Percentiles rank a stretch among this genome's conserved stretches.
Evolutionary conservation across 2,888 invertebrate genomes (phyloP).

Genomic region (Vannuccia rotundouncinata): DNA sequence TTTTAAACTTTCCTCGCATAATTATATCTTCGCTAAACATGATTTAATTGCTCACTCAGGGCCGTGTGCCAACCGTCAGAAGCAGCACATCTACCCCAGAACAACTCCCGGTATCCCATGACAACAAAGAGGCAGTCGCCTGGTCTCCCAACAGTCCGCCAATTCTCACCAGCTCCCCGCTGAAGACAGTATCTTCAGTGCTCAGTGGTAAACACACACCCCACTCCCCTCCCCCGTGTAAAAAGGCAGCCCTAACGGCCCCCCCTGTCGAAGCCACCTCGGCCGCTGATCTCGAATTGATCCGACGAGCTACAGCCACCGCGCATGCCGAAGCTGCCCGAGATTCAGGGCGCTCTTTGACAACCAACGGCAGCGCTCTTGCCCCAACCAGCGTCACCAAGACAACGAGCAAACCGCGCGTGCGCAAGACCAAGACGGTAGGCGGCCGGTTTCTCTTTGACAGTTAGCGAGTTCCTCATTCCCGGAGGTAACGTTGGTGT

Average conservation of each 20-base stretch:
- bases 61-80: not conserved
- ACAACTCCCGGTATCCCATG: too few species aligned
- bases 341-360: not conserved
- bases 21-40: too few species aligned
- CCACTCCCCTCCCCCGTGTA: not conserved
- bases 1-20: too few species aligned
- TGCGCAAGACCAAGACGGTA: not conserved
- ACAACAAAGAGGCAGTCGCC: too few species aligned
- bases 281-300: not conserved
- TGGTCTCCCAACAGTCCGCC: too few species aligned
- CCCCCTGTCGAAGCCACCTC: not conserved
- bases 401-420: not conserved
- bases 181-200: not conserved
- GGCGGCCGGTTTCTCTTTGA: too few species aligned
- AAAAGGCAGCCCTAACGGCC: not conserved
- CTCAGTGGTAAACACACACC: not conserved
- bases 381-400: not conserved
- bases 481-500: too few species aligned
- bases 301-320: not conserved
- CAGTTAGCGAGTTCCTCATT: too few species aligned
- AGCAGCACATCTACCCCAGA: not conserved
- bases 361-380: not conserved
- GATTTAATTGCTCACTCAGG: too few species aligned
- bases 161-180: not conserved
- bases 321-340: not conserved